Evolutionary conservation across 2,797 vertebrate genomes (phyloP).

Genomic region (Liasis olivaceus): DNA sequence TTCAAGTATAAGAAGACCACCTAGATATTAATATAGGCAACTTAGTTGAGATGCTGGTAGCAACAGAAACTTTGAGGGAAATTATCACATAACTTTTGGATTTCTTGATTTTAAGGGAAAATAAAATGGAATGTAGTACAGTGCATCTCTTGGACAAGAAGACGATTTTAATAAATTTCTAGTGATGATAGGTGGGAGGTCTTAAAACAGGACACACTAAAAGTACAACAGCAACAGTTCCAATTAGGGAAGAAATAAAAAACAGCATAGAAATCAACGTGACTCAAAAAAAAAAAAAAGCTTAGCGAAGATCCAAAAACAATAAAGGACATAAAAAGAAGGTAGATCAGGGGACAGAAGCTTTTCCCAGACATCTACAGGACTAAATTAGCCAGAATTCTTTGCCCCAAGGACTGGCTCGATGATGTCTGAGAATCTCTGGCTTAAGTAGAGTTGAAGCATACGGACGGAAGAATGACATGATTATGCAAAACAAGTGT

Average conservation of each 20-base stretch:
- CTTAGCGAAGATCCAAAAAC: background rate
- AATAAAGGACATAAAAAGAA: background rate
- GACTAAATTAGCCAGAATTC: background rate
- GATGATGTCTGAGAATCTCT: background rate
- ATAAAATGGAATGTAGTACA: too few species aligned
- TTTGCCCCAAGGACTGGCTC: background rate
- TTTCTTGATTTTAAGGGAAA: too few species aligned
- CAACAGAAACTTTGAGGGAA: too few species aligned
- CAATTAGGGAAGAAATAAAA: background rate
- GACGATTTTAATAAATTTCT: background rate
- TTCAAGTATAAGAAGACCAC: too few species aligned
- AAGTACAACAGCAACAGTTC: background rate
- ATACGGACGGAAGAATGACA: background rate
- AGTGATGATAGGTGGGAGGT: background rate
- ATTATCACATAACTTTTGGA: too few species aligned
- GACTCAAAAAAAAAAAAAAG: background rate
- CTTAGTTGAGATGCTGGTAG: too few species aligned
- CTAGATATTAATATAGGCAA: too few species aligned
- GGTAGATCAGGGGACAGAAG: background rate
- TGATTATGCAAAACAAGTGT: constrained; percentile 34
- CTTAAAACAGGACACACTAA: background rate
- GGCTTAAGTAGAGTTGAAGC: background rate
- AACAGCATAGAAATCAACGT: background rate
- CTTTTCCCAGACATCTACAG: background rate
- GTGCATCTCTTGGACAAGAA: too few species aligned